phyloP scores from a whole-genome alignment of 2,888 invertebrate species.

The Dione juno region DNA sequence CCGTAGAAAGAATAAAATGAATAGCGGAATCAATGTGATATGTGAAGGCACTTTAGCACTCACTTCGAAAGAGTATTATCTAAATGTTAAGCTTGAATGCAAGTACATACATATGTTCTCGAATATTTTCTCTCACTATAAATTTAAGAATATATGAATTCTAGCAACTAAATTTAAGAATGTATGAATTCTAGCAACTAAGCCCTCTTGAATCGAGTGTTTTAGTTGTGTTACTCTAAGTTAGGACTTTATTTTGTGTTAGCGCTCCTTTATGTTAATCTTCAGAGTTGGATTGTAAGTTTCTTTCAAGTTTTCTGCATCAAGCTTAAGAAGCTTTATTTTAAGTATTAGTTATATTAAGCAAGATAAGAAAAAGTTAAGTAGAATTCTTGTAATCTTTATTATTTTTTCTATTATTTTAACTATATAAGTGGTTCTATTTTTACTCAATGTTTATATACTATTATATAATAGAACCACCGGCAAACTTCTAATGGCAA shows the following conservation, averaged over 20 bases:
- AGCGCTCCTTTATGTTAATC: conserved; percentile 36
- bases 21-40: not conserved
- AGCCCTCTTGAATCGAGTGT: not conserved
- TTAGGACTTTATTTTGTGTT: conserved; percentile 39
- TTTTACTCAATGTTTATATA: too few species aligned
- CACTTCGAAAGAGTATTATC: not conserved
- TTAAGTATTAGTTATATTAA: conserved; percentile 1
- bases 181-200: not conserved
- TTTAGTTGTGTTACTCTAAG: conserved; percentile 9
- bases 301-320: conserved; percentile 23
- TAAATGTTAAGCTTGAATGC: not conserved
- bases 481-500: not conserved
- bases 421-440: too few species aligned
- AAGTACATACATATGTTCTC: not conserved
- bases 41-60: not conserved
- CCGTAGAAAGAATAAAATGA: not conserved
- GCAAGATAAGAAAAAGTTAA: not conserved
- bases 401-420: not conserved
- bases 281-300: conserved; percentile 37
- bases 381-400: not conserved
- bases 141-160: not conserved
- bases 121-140: not conserved
- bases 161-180: not conserved
- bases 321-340: conserved; percentile 13
- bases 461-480: not conserved